Evolutionary conservation across 53 echinoderm and acorn worm species (phyloP).

Genomic region (Stichopus horrens): DNA sequence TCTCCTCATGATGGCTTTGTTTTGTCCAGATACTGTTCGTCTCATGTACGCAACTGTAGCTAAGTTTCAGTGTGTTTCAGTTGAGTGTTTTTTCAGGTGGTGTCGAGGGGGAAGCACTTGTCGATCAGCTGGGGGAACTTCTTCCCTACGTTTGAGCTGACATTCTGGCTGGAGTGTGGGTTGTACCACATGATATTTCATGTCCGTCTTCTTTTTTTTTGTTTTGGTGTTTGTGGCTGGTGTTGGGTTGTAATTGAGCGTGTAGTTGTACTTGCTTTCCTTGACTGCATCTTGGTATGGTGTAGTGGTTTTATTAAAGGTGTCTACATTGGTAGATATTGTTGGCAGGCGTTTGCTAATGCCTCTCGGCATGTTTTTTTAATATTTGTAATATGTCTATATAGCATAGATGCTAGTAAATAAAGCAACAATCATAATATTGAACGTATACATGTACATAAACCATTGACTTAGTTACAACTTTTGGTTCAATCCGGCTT

Average conservation of each 20-base stretch:
- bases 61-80: not conserved
- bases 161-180: not conserved
- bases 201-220: not conserved
- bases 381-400: too few relatives aligned
- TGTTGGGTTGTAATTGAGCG: not conserved
- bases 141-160: not conserved
- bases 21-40: not conserved
- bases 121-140: not conserved
- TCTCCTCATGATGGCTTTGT: not conserved
- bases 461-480: too few relatives aligned
- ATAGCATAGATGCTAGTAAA: too few relatives aligned
- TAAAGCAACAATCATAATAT: too few relatives aligned
- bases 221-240: not conserved
- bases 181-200: not conserved
- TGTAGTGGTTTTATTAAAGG: not conserved
- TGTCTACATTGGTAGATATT: not conserved
- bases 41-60: not conserved
- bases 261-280: not conserved
- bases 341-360: too few relatives aligned
- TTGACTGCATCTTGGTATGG: constrained; percentile 4
- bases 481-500: too few relatives aligned
- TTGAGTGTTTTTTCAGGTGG: not conserved
- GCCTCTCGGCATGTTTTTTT: too few relatives aligned
- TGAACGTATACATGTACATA: too few relatives aligned
- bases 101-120: not conserved